Evolutionary conservation across 2,888 invertebrate genomes (phyloP).

Genomic region (Oasisia sp.): DNA sequence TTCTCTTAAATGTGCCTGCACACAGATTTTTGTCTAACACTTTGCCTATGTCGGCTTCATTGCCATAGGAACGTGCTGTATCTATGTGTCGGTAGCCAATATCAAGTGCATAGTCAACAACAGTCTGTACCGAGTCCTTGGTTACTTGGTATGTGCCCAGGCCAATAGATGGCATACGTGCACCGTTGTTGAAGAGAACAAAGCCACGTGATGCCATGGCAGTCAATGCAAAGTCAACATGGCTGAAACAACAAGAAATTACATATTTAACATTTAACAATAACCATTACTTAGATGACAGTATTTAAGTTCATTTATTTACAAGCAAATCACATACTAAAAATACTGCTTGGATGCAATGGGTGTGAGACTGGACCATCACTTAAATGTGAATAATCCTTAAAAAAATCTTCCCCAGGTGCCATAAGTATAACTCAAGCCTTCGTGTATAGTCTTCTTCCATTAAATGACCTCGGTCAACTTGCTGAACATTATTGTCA

Average conservation of each 20-base stretch:
- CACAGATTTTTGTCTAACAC: not conserved
- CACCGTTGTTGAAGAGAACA: constrained; percentile 17
- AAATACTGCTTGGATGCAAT: not conserved
- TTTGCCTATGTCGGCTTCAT: constrained; percentile 24
- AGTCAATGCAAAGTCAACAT: not conserved
- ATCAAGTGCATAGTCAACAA: constrained; percentile 26
- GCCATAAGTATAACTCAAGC: no score
- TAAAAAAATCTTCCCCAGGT: not conserved
- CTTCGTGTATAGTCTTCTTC: no score
- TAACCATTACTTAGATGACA: not conserved
- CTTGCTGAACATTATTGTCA: no score
- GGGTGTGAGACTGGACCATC: not conserved
- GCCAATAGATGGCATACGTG: constrained; percentile 30
- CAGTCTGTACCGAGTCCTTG: not conserved
- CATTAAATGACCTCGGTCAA: no score
- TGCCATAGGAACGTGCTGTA: constrained; percentile 24
- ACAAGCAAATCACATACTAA: not conserved
- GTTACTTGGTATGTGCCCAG: constrained; percentile 27
- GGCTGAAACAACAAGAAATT: not conserved
- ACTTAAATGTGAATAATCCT: not conserved
- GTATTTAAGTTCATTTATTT: not conserved
- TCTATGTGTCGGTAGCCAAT: constrained; percentile 31
- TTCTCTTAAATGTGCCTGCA: constrained; percentile 17
- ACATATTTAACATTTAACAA: not conserved
- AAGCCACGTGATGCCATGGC: constrained; percentile 14